These are phyloP conservation scores for Dysidea cf. avara DNA, from an alignment of 37 sponge, comb jelly and placozoan species.

Conservation along the genomic window DNA sequence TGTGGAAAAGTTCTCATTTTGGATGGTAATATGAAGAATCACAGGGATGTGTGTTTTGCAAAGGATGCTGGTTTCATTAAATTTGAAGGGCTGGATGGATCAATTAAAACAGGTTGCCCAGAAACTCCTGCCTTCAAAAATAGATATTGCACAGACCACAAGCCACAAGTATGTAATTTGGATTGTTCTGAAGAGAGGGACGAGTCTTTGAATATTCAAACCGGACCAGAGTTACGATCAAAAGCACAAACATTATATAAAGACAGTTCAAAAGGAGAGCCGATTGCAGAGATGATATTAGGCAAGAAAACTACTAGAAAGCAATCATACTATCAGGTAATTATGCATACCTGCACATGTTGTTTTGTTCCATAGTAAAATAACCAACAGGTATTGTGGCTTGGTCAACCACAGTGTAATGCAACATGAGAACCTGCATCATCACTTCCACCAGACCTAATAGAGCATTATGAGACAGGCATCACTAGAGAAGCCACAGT, in stretches of 20 bases:
- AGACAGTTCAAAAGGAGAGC: neutral
- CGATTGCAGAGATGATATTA: too few species aligned
- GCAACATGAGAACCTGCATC: conserved; percentile 26
- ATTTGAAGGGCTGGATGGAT: conserved; percentile 1
- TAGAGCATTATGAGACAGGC: conserved; percentile 7
- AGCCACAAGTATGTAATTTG: neutral
- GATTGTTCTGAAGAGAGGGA: neutral
- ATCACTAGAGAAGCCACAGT: neutral
- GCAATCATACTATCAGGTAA: conserved; percentile 10
- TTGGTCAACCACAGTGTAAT: too few species aligned
- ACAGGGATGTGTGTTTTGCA: conserved; percentile 14
- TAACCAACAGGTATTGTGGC: too few species aligned
- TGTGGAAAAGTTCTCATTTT: conserved; percentile 1
- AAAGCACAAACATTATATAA: too few species aligned
- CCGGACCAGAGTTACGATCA: too few species aligned
- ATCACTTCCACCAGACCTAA: neutral
- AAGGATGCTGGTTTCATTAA: conserved; percentile 7
- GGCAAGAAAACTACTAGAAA: neutral
- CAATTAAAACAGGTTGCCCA: conserved; percentile 16
- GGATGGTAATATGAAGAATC: conserved; percentile 15
- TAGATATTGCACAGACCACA: neutral
- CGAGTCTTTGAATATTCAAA: too few species aligned
- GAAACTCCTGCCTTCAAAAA: neutral
- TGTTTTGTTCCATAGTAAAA: too few species aligned
- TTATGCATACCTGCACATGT: too few species aligned